These are phyloP conservation scores for Lasius fuliginosus DNA, from an alignment of 2,888 invertebrate species.

Conservation along the genomic window DNA sequence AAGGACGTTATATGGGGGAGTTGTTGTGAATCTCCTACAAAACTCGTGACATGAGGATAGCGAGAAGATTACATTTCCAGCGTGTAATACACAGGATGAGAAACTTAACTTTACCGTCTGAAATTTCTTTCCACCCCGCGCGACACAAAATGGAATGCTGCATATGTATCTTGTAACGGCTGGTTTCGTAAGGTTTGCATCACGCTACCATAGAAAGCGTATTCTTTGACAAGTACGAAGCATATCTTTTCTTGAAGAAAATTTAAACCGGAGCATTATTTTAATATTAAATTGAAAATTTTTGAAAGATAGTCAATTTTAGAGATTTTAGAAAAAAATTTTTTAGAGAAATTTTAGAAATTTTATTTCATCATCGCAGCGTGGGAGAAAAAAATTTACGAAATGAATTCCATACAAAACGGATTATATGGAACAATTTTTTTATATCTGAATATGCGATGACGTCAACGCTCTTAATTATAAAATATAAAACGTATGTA, in stretches of 20 bases:
- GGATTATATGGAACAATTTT: not conserved
- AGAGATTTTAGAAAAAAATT: not conserved
- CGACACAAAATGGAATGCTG: slow-evolving; percentile 45
- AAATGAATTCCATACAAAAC: slow-evolving; percentile 12
- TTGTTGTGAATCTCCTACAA: slow-evolving; percentile 49
- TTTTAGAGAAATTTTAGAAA: slow-evolving; percentile 11
- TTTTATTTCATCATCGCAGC: not conserved
- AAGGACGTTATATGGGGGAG: not conserved
- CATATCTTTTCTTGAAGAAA: not conserved
- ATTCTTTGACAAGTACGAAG: slow-evolving; percentile 13
- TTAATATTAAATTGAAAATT: not conserved
- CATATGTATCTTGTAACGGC: slow-evolving; percentile 40
- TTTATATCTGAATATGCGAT: not conserved
- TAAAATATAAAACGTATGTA: not conserved
- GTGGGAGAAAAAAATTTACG: not conserved
- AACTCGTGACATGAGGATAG: slow-evolving; percentile 50
- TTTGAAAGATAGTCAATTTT: too few relatives aligned
- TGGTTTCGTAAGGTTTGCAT: slow-evolving; percentile 26
- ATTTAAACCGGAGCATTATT: not conserved
- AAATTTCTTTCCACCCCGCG: slow-evolving; percentile 47
- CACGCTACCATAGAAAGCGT: not conserved
- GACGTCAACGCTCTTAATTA: slow-evolving; percentile 12
- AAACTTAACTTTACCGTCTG: slow-evolving; percentile 41
- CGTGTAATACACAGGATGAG: slow-evolving; percentile 48
- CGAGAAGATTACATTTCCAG: slow-evolving; percentile 53